phyloP scores from a whole-genome alignment of 2,113 vertebrate genomes.

The Pipra filicauda region DNA sequence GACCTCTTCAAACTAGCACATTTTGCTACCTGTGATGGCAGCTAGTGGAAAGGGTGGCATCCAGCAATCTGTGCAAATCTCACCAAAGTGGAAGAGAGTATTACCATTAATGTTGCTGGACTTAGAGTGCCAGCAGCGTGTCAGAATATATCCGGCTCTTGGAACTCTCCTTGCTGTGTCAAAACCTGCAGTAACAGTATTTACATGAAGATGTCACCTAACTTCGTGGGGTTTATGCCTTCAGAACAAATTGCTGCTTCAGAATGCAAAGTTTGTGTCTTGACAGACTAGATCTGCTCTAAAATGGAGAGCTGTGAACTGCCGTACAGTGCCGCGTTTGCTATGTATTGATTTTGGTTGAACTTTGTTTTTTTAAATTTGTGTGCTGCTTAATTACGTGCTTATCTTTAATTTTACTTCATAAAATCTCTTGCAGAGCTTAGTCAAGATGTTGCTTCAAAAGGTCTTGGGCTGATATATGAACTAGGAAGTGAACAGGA shows the following conservation, averaged over 20 bases:
- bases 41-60: neutral
- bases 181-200: neutral
- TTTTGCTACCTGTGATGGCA: neutral
- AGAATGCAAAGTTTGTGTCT: neutral
- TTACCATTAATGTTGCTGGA: neutral
- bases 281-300: neutral
- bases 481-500: slow-evolving; percentile 92
- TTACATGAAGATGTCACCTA: neutral
- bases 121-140: neutral
- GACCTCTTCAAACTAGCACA: neutral
- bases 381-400: neutral
- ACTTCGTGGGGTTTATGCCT: neutral
- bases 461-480: slow-evolving; percentile 95
- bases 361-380: neutral
- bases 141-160: neutral
- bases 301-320: neutral
- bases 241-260: neutral
- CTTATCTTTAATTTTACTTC: neutral
- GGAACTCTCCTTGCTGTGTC: neutral
- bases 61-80: neutral
- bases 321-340: neutral
- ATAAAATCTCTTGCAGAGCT: slow-evolving; percentile 81
- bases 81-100: neutral
- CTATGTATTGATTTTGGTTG: neutral
- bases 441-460: slow-evolving; percentile 96